Conservation (phyloP, 2,797 vertebrate genomes). For the Poecilia picta region DNA sequence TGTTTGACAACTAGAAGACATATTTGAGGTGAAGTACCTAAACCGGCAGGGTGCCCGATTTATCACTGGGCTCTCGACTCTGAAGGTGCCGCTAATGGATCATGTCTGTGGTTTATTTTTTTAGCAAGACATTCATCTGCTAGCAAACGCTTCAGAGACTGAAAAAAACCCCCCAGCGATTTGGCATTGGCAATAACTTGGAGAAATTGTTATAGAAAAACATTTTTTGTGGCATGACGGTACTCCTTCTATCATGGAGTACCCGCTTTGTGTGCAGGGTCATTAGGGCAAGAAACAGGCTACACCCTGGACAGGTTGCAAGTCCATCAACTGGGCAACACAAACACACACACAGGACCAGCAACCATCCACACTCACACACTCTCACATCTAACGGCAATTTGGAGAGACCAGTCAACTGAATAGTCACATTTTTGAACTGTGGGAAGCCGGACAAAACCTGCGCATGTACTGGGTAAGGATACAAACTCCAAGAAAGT, state of each 20-base stretch:
- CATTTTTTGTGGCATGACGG: neutral
- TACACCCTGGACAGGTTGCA: neutral
- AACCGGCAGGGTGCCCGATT: neutral
- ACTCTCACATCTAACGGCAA: neutral
- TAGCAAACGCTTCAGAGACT: neutral
- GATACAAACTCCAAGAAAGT: too few species aligned
- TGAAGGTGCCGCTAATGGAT: slow-evolving; percentile 2
- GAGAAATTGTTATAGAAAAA: neutral
- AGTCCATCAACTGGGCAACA: neutral
- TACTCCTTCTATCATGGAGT: neutral
- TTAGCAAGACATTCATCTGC: neutral
- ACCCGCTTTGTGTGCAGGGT: neutral
- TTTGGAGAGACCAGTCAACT: neutral
- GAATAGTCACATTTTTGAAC: neutral
- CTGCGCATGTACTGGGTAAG: too few species aligned
- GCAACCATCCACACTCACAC: too few species aligned
- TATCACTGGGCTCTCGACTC: neutral
- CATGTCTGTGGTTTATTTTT: neutral
- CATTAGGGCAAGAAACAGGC: neutral
- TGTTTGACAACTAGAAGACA: neutral
- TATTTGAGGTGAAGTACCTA: neutral
- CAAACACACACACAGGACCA: neutral
- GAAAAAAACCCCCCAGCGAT: neutral
- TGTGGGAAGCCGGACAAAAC: too few species aligned
- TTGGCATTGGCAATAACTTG: neutral